phyloP scores from a whole-genome alignment of 1,140 invertebrate species.

The Marisa cornuarietis region DNA sequence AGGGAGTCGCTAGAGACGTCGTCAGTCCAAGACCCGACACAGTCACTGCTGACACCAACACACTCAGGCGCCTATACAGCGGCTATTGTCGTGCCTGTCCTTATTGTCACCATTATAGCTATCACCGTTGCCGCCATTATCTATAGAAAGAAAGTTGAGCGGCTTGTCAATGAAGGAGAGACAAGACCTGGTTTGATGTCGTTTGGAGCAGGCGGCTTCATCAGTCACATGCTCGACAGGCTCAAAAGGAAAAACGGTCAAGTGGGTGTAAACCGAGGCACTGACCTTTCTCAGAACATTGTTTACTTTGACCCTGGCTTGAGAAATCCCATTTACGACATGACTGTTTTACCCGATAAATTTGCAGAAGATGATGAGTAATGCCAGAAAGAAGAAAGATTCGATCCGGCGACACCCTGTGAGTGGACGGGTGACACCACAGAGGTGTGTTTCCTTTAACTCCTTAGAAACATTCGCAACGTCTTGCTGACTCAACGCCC shows the following conservation, averaged over 20 bases:
- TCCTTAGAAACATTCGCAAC: too few relatives aligned
- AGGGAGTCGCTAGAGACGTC: not conserved
- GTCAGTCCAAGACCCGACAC: too few relatives aligned
- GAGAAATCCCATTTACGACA: slow-evolving; percentile 9
- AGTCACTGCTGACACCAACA: too few relatives aligned
- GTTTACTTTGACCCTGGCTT: not conserved
- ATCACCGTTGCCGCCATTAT: not conserved
- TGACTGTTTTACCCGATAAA: too few relatives aligned
- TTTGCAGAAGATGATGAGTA: too few relatives aligned
- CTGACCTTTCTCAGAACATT: too few relatives aligned
- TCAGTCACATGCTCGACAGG: not conserved
- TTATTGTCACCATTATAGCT: not conserved
- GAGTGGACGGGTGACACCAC: too few relatives aligned
- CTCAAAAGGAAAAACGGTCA: not conserved
- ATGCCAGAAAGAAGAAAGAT: too few relatives aligned
- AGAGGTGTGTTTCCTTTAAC: too few relatives aligned
- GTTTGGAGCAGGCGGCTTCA: not conserved
- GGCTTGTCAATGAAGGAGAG: not conserved
- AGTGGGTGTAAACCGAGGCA: not conserved
- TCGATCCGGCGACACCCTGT: too few relatives aligned
- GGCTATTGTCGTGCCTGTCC: slow-evolving; percentile 15
- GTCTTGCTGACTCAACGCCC: too few relatives aligned
- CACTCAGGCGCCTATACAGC: not conserved
- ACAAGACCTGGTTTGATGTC: not conserved
- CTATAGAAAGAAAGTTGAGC: not conserved